phyloP scores from a whole-genome alignment of 2,888 invertebrate genomes.

The Pristionchus arcanus region DNA sequence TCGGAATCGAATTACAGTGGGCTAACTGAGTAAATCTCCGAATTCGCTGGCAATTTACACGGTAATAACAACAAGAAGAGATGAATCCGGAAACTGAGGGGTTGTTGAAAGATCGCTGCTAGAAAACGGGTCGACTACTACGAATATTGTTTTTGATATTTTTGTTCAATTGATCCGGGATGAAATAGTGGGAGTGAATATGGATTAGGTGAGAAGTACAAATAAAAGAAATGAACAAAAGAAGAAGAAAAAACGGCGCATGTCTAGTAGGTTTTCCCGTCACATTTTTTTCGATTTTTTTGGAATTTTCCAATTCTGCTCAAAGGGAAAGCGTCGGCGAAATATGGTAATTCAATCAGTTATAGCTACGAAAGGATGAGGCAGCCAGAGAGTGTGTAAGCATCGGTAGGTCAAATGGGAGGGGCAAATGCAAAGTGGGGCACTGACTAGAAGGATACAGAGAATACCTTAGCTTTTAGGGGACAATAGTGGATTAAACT shows the following conservation, averaged over 20 bases:
- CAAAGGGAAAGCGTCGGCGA: background rate
- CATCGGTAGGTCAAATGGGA: background rate
- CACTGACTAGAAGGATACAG: background rate
- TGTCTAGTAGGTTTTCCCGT: conserved; percentile 37
- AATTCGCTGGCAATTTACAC: background rate
- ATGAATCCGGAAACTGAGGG: background rate
- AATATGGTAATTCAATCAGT: background rate
- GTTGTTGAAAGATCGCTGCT: background rate
- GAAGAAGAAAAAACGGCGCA: background rate
- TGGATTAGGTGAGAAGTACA: conserved; percentile 23
- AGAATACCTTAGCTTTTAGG: background rate
- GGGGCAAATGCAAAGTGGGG: background rate
- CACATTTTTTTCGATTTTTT: conserved; percentile 17
- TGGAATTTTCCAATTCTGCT: background rate
- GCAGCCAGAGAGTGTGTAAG: background rate
- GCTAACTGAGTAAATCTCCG: background rate
- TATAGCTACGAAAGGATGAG: background rate
- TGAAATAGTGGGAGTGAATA: conserved; percentile 25
- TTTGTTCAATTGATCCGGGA: background rate
- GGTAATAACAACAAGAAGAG: background rate
- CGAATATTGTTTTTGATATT: background rate
- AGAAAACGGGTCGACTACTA: background rate
- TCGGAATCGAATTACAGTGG: conserved; percentile 10
- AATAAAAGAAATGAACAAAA: background rate
- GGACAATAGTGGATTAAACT: background rate